Evolutionary conservation across 2,888 invertebrate genomes (phyloP).

Genomic region (Cephalotes varians): DNA sequence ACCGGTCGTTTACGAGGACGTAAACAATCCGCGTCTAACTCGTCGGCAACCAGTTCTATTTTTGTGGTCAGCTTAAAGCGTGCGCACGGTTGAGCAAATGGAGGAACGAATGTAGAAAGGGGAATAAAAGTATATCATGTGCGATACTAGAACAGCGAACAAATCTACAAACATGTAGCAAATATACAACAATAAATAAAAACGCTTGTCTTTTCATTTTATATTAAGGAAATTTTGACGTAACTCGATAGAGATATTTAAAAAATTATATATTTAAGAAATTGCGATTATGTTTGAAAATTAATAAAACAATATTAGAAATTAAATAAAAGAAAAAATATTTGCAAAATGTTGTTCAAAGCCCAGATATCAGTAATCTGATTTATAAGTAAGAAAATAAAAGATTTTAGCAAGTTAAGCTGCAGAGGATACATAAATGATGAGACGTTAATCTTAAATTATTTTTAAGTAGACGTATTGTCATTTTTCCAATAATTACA

Average conservation of each 20-base stretch:
- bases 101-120: neutral
- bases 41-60: slow-evolving; percentile 69
- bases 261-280: neutral
- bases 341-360: neutral
- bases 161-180: neutral
- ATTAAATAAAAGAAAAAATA: neutral
- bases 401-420: neutral
- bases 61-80: slow-evolving; percentile 39
- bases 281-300: neutral
- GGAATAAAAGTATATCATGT: slow-evolving; percentile 16
- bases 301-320: neutral
- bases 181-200: slow-evolving; percentile 1
- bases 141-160: neutral
- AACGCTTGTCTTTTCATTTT: neutral
- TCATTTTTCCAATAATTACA: neutral
- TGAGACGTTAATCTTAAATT: neutral
- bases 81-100: slow-evolving; percentile 18
- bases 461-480: neutral
- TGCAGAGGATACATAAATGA: neutral
- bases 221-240: neutral
- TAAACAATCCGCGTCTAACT: slow-evolving; percentile 71
- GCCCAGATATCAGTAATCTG: neutral
- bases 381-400: neutral
- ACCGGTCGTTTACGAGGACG: slow-evolving; percentile 60
- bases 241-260: neutral